Conservation (phyloP, 2,113 vertebrate genomes). For the Corythaeola cristata region DNA sequence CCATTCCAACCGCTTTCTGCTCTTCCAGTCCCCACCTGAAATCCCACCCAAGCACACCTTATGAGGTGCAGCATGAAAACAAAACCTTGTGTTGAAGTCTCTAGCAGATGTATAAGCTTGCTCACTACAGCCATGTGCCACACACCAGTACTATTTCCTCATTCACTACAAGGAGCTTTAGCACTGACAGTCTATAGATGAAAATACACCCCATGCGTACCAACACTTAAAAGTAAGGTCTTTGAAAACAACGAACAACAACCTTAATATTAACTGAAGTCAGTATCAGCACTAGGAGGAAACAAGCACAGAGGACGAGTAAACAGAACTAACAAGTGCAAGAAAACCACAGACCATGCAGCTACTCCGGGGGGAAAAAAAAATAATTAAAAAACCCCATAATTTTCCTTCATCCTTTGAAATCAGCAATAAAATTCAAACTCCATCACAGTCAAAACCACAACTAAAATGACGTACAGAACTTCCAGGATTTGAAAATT, state of each 20-base stretch:
- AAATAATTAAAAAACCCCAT: neutral
- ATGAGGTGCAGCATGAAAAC: neutral
- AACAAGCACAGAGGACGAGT: neutral
- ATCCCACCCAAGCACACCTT: neutral
- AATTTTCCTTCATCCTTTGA: neutral
- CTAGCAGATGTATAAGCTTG: neutral
- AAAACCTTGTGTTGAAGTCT: neutral
- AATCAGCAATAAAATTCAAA: neutral
- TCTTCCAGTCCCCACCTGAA: neutral
- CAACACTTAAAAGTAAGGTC: neutral
- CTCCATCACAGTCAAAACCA: neutral
- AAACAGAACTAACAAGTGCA: neutral
- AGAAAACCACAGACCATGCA: neutral
- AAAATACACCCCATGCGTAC: neutral
- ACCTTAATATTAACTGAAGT: neutral
- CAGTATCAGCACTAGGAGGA: neutral
- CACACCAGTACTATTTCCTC: neutral
- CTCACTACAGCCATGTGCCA: neutral
- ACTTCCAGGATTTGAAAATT: neutral
- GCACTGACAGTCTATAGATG: neutral
- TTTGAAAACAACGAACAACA: neutral
- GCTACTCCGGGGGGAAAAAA: neutral
- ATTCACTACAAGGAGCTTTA: neutral
- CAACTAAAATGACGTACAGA: neutral
- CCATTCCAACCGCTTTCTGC: accelerated